Evolutionary conservation across 2,888 invertebrate genomes (phyloP).

Genomic region (Beris morrisii): DNA sequence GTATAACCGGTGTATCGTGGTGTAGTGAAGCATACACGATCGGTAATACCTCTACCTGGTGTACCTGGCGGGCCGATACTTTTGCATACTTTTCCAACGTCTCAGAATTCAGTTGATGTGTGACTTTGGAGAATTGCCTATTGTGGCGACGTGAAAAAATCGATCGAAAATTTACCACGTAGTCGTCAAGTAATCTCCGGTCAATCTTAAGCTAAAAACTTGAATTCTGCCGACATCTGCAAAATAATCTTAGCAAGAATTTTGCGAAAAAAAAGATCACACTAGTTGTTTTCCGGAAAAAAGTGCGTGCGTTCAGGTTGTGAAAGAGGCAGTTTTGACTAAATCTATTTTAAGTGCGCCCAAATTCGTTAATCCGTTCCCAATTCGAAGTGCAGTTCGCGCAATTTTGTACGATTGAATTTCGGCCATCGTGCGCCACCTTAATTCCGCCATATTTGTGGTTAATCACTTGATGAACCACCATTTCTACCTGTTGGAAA

Average conservation of each 20-base stretch:
- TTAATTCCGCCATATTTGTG: conserved; percentile 33
- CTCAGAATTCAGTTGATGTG: conserved; percentile 30
- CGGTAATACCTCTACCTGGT: background rate
- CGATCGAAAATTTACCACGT: conserved; percentile 25
- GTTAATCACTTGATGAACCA: conserved; percentile 34
- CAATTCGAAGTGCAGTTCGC: no score
- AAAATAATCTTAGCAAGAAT: no score
- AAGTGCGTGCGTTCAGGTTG: no score
- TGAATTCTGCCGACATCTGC: no score
- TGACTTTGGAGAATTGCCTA: conserved; percentile 30
- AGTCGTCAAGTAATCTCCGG: background rate
- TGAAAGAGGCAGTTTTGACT: no score
- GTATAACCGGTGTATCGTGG: background rate
- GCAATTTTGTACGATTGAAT: background rate
- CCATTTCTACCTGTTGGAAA: conserved; percentile 27
- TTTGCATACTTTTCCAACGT: conserved; percentile 26
- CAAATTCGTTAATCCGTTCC: no score
- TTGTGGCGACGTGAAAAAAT: conserved; percentile 1
- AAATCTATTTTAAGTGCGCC: no score
- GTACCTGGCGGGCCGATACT: background rate
- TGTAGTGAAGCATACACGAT: conserved; percentile 7
- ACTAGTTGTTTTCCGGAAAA: no score
- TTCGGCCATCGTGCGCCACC: conserved; percentile 8
- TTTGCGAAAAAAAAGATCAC: no score
- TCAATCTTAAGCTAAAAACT: no score